These are phyloP conservation scores for Zhengitettix transpicula DNA, from an alignment of 2,888 invertebrate genomes.

Conservation along the genomic window DNA sequence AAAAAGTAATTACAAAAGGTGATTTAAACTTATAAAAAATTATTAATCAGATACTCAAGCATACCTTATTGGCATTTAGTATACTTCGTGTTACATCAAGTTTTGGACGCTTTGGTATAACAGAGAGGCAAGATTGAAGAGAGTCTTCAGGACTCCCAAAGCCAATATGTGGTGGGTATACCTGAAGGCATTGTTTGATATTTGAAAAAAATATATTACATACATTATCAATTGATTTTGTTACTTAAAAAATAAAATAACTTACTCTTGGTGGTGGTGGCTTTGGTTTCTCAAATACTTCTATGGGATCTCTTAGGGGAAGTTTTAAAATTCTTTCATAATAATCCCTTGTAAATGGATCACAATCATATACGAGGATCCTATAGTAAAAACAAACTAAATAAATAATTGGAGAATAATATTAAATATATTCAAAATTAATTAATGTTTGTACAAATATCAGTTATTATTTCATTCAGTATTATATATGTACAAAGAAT, in stretches of 20 bases:
- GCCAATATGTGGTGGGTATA: constrained; percentile 46
- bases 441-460: too few relatives aligned
- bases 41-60: background rate
- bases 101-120: constrained; percentile 53
- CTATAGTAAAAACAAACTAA: constrained; percentile 11
- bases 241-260: background rate
- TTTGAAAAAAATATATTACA: background rate
- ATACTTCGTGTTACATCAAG: constrained; percentile 60
- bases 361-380: constrained; percentile 64
- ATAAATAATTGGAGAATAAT: background rate
- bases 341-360: constrained; percentile 61
- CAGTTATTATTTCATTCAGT: too few relatives aligned
- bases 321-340: constrained; percentile 33
- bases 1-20: background rate
- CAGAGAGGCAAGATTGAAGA: constrained; percentile 49
- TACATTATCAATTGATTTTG: background rate
- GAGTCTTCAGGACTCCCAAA: constrained; percentile 66
- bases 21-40: background rate
- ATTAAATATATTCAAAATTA: too few relatives aligned
- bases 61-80: constrained; percentile 46
- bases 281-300: constrained; percentile 11
- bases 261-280: constrained; percentile 7
- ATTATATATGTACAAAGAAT: too few relatives aligned
- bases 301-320: constrained; percentile 25
- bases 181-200: background rate